phyloP scores from a whole-genome alignment of 2,113 vertebrate species.

The Erythrocebus patas region DNA sequence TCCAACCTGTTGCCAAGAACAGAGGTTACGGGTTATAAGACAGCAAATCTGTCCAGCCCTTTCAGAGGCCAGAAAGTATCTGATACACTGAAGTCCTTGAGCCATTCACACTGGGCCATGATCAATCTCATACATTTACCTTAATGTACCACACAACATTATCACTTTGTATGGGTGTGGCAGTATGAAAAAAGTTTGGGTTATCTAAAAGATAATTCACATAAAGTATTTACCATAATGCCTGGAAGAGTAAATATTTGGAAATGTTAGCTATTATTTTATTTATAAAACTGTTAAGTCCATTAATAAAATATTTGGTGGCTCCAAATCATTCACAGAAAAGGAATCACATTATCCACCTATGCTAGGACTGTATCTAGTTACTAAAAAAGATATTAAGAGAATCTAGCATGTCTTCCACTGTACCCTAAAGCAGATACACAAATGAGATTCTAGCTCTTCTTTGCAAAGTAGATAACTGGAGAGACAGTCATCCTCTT shows the following conservation, averaged over 20 bases:
- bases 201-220: neutral
- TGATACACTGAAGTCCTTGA: neutral
- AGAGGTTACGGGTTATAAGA: neutral
- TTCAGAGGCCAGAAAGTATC: neutral
- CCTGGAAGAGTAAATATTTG: neutral
- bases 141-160: neutral
- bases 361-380: neutral
- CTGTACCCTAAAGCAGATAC: neutral
- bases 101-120: neutral
- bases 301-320: constrained; percentile 9
- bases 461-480: neutral
- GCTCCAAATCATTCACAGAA: neutral
- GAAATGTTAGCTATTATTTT: neutral
- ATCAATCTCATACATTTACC: neutral
- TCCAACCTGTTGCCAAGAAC: neutral
- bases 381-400: constrained; percentile 3
- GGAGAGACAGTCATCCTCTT: neutral
- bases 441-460: neutral
- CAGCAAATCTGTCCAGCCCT: neutral
- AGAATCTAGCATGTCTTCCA: neutral
- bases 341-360: neutral
- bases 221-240: neutral
- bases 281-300: neutral
- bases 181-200: neutral
- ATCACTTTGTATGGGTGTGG: neutral